phyloP scores from a whole-genome alignment of 2,113 vertebrate genomes.

The Thalassarche chlororhynchos region DNA sequence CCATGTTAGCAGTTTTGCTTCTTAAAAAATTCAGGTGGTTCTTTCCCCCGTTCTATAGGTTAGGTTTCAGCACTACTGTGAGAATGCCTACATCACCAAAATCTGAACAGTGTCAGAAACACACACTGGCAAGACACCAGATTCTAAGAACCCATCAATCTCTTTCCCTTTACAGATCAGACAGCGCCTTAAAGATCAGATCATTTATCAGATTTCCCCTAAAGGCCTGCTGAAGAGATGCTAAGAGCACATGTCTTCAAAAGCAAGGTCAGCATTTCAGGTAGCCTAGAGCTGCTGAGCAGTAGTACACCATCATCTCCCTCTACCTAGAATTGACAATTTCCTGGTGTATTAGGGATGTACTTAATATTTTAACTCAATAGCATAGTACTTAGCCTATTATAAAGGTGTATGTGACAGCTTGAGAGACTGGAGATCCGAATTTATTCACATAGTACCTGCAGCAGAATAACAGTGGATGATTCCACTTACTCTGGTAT shows the following conservation, averaged over 20 bases:
- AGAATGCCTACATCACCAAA: neutral
- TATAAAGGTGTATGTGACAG: neutral
- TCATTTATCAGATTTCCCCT: conserved; percentile 8
- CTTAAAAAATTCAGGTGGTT: neutral
- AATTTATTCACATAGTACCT: neutral
- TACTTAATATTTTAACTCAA: neutral
- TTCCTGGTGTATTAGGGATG: neutral
- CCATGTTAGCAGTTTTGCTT: neutral
- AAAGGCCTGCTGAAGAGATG: neutral
- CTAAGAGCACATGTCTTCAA: neutral
- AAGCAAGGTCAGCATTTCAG: neutral
- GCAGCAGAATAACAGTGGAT: neutral
- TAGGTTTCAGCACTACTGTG: neutral
- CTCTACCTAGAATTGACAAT: neutral
- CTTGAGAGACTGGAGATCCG: neutral
- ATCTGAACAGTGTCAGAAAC: neutral
- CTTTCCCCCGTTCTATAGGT: neutral
- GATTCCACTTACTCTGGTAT: neutral
- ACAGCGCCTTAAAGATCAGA: neutral
- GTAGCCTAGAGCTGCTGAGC: neutral
- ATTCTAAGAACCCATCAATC: neutral
- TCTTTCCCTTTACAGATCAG: neutral
- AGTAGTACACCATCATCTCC: neutral
- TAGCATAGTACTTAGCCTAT: neutral
- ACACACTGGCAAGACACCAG: neutral